phyloP scores from a whole-genome alignment of 1,140 invertebrate species.

The Psix sp. region DNA sequence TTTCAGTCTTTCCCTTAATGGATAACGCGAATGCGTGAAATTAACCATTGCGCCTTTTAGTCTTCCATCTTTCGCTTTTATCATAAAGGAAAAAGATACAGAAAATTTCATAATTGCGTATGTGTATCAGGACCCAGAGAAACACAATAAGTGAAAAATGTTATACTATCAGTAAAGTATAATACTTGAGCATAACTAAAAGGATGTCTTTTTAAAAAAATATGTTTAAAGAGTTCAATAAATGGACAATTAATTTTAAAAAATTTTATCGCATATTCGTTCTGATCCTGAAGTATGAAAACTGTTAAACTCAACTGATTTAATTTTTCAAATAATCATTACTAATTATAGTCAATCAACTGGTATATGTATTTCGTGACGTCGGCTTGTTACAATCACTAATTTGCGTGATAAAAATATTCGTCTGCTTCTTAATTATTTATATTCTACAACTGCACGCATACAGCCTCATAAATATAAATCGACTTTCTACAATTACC shows the following conservation, averaged over 20 bases:
- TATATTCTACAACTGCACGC: conserved; percentile 26
- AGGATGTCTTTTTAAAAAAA: too few species aligned
- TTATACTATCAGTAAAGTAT: too few species aligned
- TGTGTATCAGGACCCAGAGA: too few species aligned
- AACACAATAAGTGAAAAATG: too few species aligned
- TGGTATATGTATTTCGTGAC: not conserved
- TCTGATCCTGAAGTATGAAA: too few species aligned
- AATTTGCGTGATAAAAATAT: conserved; percentile 13
- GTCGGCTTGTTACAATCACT: conserved; percentile 1
- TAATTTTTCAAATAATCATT: too few species aligned
- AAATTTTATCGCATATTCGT: too few species aligned
- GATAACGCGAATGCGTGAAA: conserved; percentile 44
- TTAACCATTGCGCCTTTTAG: conserved; percentile 48
- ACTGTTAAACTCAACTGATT: conserved; percentile 2
- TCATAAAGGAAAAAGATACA: not conserved
- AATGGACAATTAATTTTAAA: too few species aligned
- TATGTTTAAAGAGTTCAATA: too few species aligned
- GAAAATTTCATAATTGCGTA: too few species aligned
- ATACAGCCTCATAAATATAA: conserved; percentile 73
- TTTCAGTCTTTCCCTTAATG: conserved; percentile 46
- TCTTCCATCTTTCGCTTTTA: conserved; percentile 23
- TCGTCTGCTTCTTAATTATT: conserved; percentile 26
- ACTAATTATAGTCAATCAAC: not conserved
- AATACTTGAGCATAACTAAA: too few species aligned
- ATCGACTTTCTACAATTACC: conserved; percentile 73